Conservation (phyloP, 30 jellyfish, hydroid and myxozoan genomes). For the Hydractinia echinata region DNA sequence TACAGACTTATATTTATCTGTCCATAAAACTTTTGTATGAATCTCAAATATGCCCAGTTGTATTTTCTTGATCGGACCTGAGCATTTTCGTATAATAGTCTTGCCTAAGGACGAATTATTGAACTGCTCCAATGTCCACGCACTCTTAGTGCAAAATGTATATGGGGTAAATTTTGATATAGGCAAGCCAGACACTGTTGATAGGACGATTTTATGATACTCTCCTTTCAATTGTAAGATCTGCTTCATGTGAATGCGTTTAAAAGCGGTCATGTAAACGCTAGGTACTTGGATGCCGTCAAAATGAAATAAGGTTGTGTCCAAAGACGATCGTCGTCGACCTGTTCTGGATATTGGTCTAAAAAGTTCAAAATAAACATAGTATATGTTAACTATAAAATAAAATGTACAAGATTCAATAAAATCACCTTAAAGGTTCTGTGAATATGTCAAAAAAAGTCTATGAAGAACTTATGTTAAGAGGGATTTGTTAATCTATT, state of each 20-base stretch:
- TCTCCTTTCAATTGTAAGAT: background rate
- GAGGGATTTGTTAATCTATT: too few relatives aligned
- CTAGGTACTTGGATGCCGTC: slow-evolving; percentile 9
- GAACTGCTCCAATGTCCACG: slow-evolving; percentile 11
- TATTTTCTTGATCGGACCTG: slow-evolving; percentile 4
- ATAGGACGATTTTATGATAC: background rate
- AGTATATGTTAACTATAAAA: too few relatives aligned
- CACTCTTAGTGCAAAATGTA: background rate
- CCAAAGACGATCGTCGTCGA: slow-evolving; percentile 11
- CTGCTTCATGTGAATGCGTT: background rate
- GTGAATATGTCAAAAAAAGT: too few relatives aligned
- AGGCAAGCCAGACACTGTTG: background rate
- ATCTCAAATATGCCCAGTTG: background rate
- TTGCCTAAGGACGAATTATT: background rate
- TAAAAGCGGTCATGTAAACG: background rate
- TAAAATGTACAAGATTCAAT: too few relatives aligned
- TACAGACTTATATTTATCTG: slow-evolving; percentile 6
- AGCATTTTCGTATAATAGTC: slow-evolving; percentile 1
- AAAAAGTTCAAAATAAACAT: too few relatives aligned
- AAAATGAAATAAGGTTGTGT: slow-evolving; percentile 1
- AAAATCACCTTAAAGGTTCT: too few relatives aligned
- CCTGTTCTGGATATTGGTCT: background rate
- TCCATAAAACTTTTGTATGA: slow-evolving; percentile 7
- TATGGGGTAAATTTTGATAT: slow-evolving; percentile 5
- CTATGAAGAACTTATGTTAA: too few relatives aligned